Conservation (phyloP, 37 sponge, comb jelly and placozoan species). For the Hormiphora californensis region DNA sequence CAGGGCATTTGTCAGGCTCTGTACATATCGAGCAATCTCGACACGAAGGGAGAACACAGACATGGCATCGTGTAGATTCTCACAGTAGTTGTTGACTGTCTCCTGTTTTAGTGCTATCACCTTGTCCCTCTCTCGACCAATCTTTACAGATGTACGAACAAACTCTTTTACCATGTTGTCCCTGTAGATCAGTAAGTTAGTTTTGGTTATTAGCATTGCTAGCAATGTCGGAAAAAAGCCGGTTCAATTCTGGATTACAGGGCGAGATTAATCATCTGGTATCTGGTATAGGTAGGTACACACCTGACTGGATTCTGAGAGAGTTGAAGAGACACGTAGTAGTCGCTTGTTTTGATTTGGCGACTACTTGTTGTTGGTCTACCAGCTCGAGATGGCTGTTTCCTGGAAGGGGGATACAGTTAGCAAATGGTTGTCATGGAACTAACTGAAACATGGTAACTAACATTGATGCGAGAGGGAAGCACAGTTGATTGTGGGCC, state of each 20-base stretch:
- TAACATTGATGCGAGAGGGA: neutral
- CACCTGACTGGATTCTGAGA: no score
- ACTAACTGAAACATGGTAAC: neutral
- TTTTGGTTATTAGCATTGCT: no score
- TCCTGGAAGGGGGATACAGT: neutral
- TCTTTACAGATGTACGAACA: conserved; percentile 31
- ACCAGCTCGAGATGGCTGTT: neutral
- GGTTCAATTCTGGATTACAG: no score
- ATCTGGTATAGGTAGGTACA: no score
- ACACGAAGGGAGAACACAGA: conserved; percentile 23
- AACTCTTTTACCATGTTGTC: conserved; percentile 54
- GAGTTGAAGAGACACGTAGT: conserved; percentile 2
- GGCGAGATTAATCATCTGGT: no score
- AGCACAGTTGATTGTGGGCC: neutral
- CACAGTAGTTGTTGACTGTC: conserved; percentile 6
- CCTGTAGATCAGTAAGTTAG: no score
- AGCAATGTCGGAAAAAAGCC: no score
- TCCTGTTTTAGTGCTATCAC: conserved; percentile 47
- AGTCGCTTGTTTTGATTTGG: conserved; percentile 36
- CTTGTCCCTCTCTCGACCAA: conserved; percentile 34
- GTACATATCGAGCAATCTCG: conserved; percentile 8
- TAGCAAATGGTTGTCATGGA: neutral
- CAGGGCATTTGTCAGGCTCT: neutral
- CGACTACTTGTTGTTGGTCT: neutral
- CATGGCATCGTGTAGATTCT: conserved; percentile 20